Percentiles rank a stretch among this genome's conserved stretches.
Conservation (phyloP, 2,113 vertebrate species). For the Pluvialis apricaria region DNA sequence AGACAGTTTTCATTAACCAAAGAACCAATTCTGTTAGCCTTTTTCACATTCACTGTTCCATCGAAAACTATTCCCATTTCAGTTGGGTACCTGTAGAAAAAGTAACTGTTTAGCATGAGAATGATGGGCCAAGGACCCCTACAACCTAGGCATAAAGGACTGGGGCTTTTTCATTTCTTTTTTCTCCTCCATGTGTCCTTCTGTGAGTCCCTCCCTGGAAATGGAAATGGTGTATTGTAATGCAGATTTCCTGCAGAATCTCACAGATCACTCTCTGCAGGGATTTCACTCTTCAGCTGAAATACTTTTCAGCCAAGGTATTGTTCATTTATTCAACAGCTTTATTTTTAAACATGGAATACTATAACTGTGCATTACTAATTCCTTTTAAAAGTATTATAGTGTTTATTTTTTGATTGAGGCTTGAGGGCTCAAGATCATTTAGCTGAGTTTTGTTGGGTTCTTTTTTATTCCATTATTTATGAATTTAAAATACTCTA, state of each 20-base stretch:
- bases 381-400: constrained; percentile 54
- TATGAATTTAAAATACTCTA: constrained; percentile 49
- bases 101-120: constrained; percentile 61
- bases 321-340: constrained; percentile 66
- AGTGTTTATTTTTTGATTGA: constrained; percentile 60
- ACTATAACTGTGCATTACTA: constrained; percentile 50
- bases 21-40: constrained; percentile 1
- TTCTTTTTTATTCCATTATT: constrained; percentile 42
- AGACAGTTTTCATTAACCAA: constrained; percentile 13
- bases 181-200: constrained; percentile 59
- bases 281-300: constrained; percentile 65
- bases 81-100: constrained; percentile 47
- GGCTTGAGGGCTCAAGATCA: constrained; percentile 36
- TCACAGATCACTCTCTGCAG: constrained; percentile 68
- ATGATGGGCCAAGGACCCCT: constrained; percentile 55
- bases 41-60: constrained; percentile 34
- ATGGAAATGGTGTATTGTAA: constrained; percentile 66
- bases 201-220: constrained; percentile 60
- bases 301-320: constrained; percentile 58
- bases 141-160: constrained; percentile 54
- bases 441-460: constrained; percentile 27
- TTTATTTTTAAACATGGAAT: constrained; percentile 63
- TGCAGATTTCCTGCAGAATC: constrained; percentile 70
- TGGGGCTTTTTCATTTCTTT: constrained; percentile 48
- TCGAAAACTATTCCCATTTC: constrained; percentile 37